These are phyloP conservation scores for Atopsyche davidsoni DNA, from an alignment of 1,140 invertebrate genomes.

Conservation along the genomic window DNA sequence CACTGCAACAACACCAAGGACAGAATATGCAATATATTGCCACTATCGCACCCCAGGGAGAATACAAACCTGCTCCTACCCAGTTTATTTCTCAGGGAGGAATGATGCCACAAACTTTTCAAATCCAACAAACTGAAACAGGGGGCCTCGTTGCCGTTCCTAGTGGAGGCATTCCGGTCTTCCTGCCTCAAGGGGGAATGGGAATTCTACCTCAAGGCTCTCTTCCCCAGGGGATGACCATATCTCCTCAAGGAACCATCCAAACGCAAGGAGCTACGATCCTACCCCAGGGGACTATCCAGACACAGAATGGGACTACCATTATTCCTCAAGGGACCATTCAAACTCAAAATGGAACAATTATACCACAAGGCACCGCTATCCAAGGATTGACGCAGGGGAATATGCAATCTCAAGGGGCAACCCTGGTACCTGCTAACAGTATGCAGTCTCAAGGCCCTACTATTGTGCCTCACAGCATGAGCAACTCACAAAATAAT, in stretches of 20 bases:
- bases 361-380: constrained; percentile 45
- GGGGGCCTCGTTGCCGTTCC: constrained; percentile 54
- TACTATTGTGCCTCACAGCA: constrained; percentile 44
- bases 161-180: constrained; percentile 55
- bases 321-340: constrained; percentile 44
- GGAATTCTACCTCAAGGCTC: constrained; percentile 44
- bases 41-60: constrained; percentile 54
- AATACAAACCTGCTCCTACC: constrained; percentile 49
- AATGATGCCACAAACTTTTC: constrained; percentile 54
- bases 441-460: constrained; percentile 41
- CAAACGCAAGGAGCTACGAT: constrained; percentile 50
- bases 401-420: constrained; percentile 42
- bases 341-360: constrained; percentile 46
- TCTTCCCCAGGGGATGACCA: constrained; percentile 40
- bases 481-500: constrained; percentile 44
- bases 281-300: constrained; percentile 39
- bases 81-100: constrained; percentile 55
- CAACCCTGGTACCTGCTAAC: constrained; percentile 41
- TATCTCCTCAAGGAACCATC: constrained; percentile 44
- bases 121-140: constrained; percentile 56
- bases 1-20: constrained; percentile 58
- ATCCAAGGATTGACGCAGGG: constrained; percentile 42
- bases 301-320: constrained; percentile 43
- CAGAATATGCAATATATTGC: constrained; percentile 66
- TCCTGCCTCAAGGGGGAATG: constrained; percentile 48